Conservation (phyloP, 2,888 invertebrate genomes). For the Eubasilissa splendida region DNA sequence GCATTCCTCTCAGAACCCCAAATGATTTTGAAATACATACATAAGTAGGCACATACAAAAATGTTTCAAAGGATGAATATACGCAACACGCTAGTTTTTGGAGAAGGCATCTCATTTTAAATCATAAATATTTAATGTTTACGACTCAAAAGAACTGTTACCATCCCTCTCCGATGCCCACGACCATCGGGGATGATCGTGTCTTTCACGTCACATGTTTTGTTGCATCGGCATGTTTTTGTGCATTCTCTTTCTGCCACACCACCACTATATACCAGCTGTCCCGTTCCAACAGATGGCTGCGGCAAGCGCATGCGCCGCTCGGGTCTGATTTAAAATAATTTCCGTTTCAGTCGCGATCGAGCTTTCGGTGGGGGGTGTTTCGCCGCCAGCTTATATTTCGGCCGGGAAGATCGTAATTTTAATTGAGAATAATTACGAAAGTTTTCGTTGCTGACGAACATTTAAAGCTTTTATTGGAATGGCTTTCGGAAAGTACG, state of each 20-base stretch:
- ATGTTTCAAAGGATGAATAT: background rate
- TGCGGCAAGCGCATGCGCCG: constrained; percentile 52
- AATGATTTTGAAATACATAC: no score
- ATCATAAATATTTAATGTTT: constrained; percentile 53
- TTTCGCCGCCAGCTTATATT: constrained; percentile 11
- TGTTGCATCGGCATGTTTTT: constrained; percentile 56
- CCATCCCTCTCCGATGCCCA: constrained; percentile 31
- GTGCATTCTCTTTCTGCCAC: constrained; percentile 49
- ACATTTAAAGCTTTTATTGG: constrained; percentile 6
- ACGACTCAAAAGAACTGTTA: constrained; percentile 38
- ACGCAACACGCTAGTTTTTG: constrained; percentile 4
- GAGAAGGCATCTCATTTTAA: constrained; percentile 40
- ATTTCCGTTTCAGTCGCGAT: constrained; percentile 50
- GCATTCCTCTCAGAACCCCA: no score
- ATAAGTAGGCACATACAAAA: no score
- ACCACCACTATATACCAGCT: background rate
- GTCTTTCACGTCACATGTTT: constrained; percentile 48
- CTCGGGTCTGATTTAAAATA: constrained; percentile 37
- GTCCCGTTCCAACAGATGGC: constrained; percentile 41
- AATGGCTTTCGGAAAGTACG: constrained; percentile 11
- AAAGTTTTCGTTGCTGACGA: constrained; percentile 21
- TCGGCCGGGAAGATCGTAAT: constrained; percentile 16
- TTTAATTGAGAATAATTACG: constrained; percentile 31
- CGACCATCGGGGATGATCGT: constrained; percentile 23
- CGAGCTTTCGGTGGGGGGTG: constrained; percentile 37